Evolutionary conservation across 2,797 vertebrate species (phyloP), one percentile per base, ranked within the genome.

Genomic region (Sebastes ruberrimus): DNA sequence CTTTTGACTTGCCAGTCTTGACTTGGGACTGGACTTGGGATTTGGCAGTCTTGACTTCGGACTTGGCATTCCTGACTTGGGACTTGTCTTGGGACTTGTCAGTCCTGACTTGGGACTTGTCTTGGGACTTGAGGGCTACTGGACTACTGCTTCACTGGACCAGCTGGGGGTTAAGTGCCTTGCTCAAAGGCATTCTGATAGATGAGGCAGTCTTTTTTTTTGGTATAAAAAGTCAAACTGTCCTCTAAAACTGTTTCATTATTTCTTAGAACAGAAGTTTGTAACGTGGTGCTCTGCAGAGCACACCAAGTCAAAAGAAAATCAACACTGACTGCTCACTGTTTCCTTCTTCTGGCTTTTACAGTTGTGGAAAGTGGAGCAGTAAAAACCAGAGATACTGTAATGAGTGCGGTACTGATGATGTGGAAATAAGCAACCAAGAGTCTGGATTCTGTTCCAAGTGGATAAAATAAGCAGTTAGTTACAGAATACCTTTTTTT

Each of bases 361-460:
- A 73, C 73, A 60, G 76, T 3, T 10, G 59, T 77, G 76, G 69
- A 77, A 69, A 83, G 69, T 76, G 11, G 9, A 74, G 42, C 18
- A 8, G 38, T 63, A 14, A 71, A 67, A 63, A 33, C 11, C 53
- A 33, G 11, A 78, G 32, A 66, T 61, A 14, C 35, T 38, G 35
- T 38, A 66, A 74, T 52, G 73, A 77, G 5, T 80, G 76, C n/a
- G 69, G 76, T 69, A 2, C 38, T 79, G 76, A 49, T 64, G 42
- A 69, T 76, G 73, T 80, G 76, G 79, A 72, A 72, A 79, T 11
- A 7, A n/a, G 42, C 69, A 6, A 63, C 27, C 59, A 27, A 28
- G 49, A 28, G 30, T 27, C 75, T 30, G 52, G 20, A 10, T 64
- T 27, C 38, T 62, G 52, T 65, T 86, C 53, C 63, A 69, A 55